These are phyloP conservation scores for Mus spretus DNA, from an alignment of 2,797 vertebrate genomes.

Conservation along the genomic window DNA sequence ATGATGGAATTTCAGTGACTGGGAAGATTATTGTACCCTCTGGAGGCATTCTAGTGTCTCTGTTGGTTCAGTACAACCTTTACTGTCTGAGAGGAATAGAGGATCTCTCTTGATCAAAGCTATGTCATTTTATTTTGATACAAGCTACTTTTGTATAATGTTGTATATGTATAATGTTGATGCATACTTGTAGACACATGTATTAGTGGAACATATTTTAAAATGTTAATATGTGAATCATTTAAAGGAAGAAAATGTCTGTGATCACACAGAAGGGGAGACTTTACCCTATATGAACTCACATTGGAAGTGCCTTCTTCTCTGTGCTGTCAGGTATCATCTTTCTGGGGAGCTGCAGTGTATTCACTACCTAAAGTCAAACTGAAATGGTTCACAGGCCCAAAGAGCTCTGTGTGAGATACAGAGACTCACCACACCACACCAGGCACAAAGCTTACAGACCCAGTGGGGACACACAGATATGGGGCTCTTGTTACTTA, in stretches of 20 bases:
- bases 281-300: neutral
- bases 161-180: neutral
- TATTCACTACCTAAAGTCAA: neutral
- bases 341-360: neutral
- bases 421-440: neutral
- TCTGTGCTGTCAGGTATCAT: neutral
- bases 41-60: neutral
- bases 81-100: constrained; percentile 41
- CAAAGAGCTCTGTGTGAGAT: neutral
- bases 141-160: neutral
- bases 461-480: neutral
- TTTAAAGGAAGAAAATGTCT: neutral
- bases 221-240: neutral
- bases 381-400: neutral
- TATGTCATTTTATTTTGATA: constrained; percentile 41
- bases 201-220: neutral
- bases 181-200: neutral
- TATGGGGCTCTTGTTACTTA: neutral
- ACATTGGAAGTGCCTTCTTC: neutral
- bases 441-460: neutral
- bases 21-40: constrained; percentile 15
- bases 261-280: neutral
- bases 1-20: constrained; percentile 66
- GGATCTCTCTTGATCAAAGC: neutral
- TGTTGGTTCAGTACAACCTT: constrained; percentile 72